These are phyloP conservation scores for Rhodinocichla rosea DNA, from an alignment of 2,113 vertebrate species.

Conservation along the genomic window DNA sequence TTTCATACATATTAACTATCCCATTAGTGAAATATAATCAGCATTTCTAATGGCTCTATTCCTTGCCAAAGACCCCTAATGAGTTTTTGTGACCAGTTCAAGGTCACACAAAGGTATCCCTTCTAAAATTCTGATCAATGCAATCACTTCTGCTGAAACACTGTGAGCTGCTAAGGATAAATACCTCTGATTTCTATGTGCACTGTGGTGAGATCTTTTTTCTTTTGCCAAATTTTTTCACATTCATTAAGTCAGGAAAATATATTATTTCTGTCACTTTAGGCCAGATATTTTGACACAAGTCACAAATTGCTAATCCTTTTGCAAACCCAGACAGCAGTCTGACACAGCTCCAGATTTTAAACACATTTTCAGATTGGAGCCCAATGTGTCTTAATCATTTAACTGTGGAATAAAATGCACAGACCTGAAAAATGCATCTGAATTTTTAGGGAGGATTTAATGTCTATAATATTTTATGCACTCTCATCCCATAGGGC, in stretches of 20 bases:
- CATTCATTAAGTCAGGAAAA: constrained; percentile 5
- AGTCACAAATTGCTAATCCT: constrained; percentile 51
- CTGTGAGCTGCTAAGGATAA: not conserved
- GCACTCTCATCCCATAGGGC: not conserved
- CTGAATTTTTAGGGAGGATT: constrained; percentile 44
- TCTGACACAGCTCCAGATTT: constrained; percentile 39
- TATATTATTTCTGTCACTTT: constrained; percentile 33
- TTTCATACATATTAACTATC: not conserved
- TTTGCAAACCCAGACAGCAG: constrained; percentile 29
- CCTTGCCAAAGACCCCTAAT: not conserved
- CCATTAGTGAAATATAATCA: not conserved
- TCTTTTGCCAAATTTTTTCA: not conserved
- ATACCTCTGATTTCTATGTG: not conserved
- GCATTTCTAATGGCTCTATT: not conserved
- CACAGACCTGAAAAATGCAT: constrained; percentile 6
- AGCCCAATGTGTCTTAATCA: constrained; percentile 13
- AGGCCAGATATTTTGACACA: constrained; percentile 39
- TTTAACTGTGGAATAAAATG: constrained; percentile 24
- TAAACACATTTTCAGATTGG: constrained; percentile 22
- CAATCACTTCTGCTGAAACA: not conserved
- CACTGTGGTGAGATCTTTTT: not conserved
- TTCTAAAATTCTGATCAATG: not conserved
- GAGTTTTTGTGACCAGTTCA: not conserved
- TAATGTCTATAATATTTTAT: constrained; percentile 41
- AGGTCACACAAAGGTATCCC: not conserved